Conservation (phyloP, 2,888 invertebrate species). For the Mimumesa dahlbomi region DNA sequence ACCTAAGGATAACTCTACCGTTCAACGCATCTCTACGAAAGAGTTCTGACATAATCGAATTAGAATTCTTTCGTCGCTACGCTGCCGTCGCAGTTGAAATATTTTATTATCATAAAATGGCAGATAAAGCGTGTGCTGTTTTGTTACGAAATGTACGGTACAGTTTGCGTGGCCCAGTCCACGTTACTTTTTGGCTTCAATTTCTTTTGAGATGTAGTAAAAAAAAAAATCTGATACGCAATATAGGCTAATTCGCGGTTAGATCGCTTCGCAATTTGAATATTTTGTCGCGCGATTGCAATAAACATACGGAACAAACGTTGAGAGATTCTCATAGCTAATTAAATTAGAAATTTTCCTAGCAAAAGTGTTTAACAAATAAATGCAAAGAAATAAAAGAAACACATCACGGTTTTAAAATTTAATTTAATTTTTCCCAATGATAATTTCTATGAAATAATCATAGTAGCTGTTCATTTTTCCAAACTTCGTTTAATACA, state of each 20-base stretch:
- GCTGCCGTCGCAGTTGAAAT: constrained; percentile 6
- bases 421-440: no score
- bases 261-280: constrained; percentile 15
- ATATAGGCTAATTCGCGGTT: constrained; percentile 4
- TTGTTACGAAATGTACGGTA: constrained; percentile 24
- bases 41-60: not conserved
- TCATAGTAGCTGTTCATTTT: no score
- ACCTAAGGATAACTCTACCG: constrained; percentile 15
- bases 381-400: no score
- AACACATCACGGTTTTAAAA: no score
- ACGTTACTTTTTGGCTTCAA: constrained; percentile 18
- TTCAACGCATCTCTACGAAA: constrained; percentile 7
- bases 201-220: not conserved
- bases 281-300: not conserved
- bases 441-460: no score
- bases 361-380: no score
- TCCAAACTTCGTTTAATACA: no score
- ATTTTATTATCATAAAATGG: constrained; percentile 28
- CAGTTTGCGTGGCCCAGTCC: constrained; percentile 28
- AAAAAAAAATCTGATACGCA: not conserved
- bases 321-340: not conserved
- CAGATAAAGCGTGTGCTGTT: constrained; percentile 28
- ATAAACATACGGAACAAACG: not conserved
- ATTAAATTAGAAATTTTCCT: not conserved
- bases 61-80: constrained; percentile 8